Conservation (phyloP, 2,113 vertebrate species). For the Rhea pennata region DNA sequence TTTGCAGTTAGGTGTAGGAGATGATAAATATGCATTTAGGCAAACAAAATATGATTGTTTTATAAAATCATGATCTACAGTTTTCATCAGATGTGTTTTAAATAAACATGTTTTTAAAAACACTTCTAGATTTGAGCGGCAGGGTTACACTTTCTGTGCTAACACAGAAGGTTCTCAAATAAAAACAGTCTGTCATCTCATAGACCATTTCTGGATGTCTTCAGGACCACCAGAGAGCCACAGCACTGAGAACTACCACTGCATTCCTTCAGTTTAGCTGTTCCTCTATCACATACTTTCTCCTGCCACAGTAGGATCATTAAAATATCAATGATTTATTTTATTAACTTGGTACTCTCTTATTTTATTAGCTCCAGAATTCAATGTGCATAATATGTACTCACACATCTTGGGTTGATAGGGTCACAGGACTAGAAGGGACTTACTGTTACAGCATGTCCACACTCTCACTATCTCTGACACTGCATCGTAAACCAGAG, state of each 20-base stretch:
- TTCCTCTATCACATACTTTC: not conserved
- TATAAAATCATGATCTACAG: not conserved
- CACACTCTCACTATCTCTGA: not conserved
- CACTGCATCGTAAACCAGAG: not conserved
- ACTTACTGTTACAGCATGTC: not conserved
- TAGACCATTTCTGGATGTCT: not conserved
- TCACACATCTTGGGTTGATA: not conserved
- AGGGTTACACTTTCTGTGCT: not conserved
- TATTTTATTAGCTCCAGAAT: not conserved
- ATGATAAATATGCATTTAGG: not conserved
- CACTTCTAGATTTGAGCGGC: not conserved
- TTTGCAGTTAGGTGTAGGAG: not conserved
- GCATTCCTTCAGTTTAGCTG: not conserved
- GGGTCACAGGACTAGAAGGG: not conserved
- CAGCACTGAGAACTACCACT: not conserved
- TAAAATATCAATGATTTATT: not conserved
- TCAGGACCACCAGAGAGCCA: not conserved
- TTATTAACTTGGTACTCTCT: not conserved
- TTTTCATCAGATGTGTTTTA: not conserved
- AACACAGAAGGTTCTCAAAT: not conserved
- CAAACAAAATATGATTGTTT: not conserved
- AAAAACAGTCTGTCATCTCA: not conserved
- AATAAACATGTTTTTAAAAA: not conserved
- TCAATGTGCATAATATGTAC: rapidly evolving
- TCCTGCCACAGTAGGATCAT: not conserved